phyloP scores from a whole-genome alignment of 2,113 vertebrate species.

The Geococcyx californianus region DNA sequence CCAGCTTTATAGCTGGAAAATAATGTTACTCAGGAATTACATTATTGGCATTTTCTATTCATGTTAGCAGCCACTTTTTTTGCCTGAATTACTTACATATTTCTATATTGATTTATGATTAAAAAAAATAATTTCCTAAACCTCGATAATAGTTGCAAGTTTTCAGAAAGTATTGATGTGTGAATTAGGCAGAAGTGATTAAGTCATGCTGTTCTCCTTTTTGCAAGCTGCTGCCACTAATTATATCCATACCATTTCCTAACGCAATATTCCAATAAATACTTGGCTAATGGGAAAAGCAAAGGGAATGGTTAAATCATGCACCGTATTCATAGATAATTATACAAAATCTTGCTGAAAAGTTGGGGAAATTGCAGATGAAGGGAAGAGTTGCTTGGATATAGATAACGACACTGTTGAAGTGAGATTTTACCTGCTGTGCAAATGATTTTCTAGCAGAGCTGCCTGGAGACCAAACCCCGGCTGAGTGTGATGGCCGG shows the following conservation, averaged over 20 bases:
- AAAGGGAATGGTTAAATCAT: not conserved
- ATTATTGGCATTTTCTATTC: not conserved
- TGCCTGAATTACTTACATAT: not conserved
- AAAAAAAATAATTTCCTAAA: not conserved
- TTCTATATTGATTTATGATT: not conserved
- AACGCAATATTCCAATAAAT: not conserved
- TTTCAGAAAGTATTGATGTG: not conserved
- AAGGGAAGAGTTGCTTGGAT: not conserved
- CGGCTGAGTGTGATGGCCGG: not conserved
- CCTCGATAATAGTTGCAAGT: not conserved
- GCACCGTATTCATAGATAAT: not conserved
- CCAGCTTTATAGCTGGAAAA: not conserved
- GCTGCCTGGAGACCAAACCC: not conserved
- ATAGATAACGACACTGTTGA: not conserved
- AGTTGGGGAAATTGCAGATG: not conserved
- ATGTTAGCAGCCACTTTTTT: not conserved
- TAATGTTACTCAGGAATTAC: not conserved
- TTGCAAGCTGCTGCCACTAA: not conserved
- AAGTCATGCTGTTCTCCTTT: not conserved
- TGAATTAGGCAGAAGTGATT: not conserved
- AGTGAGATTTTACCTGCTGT: not conserved
- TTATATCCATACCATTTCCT: not conserved
- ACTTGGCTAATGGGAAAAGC: not conserved
- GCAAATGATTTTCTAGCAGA: not conserved
- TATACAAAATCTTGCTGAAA: not conserved